These are phyloP conservation scores for Aphelenchoides fujianensis DNA, from an alignment of 1,140 invertebrate species.

Conservation along the genomic window DNA sequence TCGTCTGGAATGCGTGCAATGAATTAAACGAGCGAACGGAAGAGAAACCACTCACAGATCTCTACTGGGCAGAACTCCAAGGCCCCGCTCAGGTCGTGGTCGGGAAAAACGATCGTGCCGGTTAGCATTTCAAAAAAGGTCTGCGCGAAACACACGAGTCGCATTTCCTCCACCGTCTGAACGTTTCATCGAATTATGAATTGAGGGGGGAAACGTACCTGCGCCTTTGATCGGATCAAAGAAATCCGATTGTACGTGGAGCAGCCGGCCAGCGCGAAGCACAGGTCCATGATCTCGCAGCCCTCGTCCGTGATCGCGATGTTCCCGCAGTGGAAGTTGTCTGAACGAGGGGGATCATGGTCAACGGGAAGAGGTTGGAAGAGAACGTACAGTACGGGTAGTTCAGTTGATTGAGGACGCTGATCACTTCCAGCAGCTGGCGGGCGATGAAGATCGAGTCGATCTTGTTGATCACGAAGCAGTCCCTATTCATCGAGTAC, in stretches of 20 bases:
- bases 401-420: constrained; percentile 4
- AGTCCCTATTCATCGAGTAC: constrained; percentile 16
- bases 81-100: background rate
- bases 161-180: constrained; percentile 17
- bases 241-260: background rate
- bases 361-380: background rate
- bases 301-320: constrained; percentile 1
- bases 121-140: constrained; percentile 20
- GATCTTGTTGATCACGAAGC: background rate
- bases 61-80: background rate
- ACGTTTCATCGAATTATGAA: constrained; percentile 7
- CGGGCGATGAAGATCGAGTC: background rate
- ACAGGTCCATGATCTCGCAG: background rate
- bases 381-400: background rate
- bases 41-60: constrained; percentile 6
- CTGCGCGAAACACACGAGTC: constrained; percentile 12
- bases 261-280: constrained; percentile 13
- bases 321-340: constrained; percentile 27
- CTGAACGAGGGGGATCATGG: too few species aligned
- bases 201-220: background rate
- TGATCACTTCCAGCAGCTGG: constrained; percentile 20
- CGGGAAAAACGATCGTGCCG: constrained; percentile 18
- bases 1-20: background rate
- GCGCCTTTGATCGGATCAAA: background rate
- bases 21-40: background rate